phyloP scores from a whole-genome alignment of 1,140 invertebrate genomes.

The Theocolax elegans region DNA sequence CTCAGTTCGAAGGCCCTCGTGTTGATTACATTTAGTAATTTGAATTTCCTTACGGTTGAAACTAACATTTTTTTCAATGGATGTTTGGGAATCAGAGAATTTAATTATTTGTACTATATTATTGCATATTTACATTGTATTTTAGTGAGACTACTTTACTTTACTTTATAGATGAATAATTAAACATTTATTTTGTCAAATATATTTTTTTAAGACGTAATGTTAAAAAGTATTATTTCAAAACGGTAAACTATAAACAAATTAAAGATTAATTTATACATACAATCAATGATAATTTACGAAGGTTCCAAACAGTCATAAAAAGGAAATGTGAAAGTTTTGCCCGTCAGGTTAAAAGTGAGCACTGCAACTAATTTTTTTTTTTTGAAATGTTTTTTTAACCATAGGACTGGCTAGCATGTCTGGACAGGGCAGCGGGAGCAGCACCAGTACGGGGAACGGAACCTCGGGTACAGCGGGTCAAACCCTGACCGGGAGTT shows the following conservation, averaged over 20 bases:
- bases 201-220: too few species aligned
- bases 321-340: not conserved
- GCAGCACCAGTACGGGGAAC: conserved; percentile 51
- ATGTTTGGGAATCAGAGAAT: conserved; percentile 6
- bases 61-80: not conserved
- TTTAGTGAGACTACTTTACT: too few species aligned
- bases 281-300: not conserved
- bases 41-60: not conserved
- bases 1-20: not conserved
- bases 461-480: conserved; percentile 48
- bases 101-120: too few species aligned
- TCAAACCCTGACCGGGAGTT: conserved; percentile 58
- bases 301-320: not conserved
- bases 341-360: not conserved
- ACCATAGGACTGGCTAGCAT: conserved; percentile 68
- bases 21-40: conserved; percentile 24
- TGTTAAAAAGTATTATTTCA: too few species aligned
- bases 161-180: too few species aligned
- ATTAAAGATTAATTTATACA: not conserved
- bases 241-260: too few species aligned
- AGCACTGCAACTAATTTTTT: conserved; percentile 4
- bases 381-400: conserved; percentile 48
- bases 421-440: conserved; percentile 64
- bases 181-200: too few species aligned
- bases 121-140: too few species aligned